phyloP scores from a whole-genome alignment of 2,113 vertebrate genomes.

The Balaeniceps rex region DNA sequence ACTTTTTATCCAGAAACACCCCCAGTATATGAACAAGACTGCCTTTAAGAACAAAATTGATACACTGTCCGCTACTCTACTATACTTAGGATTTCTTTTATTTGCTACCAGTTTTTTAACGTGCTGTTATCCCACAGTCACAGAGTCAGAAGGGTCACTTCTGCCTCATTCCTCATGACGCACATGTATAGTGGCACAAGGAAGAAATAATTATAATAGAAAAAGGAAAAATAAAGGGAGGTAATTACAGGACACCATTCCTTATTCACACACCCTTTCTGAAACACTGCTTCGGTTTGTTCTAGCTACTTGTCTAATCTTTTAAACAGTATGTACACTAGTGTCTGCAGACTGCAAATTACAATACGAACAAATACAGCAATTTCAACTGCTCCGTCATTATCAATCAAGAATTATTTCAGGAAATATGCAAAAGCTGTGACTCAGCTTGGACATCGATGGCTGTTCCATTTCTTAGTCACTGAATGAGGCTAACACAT shows the following conservation, averaged over 20 bases:
- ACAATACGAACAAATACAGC: neutral
- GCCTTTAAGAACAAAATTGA: conserved; percentile 5
- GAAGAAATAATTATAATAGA: neutral
- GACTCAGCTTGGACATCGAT: conserved; percentile 49
- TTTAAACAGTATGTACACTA: neutral
- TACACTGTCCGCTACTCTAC: neutral
- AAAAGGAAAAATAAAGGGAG: neutral
- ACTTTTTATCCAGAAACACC: conserved; percentile 9
- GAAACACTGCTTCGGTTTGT: neutral
- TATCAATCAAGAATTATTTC: conserved; percentile 35
- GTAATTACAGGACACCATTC: neutral
- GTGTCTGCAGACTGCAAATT: neutral
- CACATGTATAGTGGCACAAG: neutral
- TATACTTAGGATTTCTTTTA: neutral
- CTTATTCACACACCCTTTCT: neutral
- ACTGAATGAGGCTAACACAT: conserved; percentile 48
- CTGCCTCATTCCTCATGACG: neutral
- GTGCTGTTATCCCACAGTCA: conserved; percentile 14
- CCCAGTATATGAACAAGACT: neutral
- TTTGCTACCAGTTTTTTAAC: neutral
- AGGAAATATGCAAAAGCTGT: conserved; percentile 27
- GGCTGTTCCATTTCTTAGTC: conserved; percentile 52
- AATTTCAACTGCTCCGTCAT: neutral
- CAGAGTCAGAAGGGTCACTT: conserved; percentile 1
- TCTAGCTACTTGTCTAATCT: neutral